A percentile compares a stretch with the other conserved stretches of the same genome.
Conservation (phyloP, 1,140 invertebrate genomes). For the Eupristina koningsbergeri region DNA sequence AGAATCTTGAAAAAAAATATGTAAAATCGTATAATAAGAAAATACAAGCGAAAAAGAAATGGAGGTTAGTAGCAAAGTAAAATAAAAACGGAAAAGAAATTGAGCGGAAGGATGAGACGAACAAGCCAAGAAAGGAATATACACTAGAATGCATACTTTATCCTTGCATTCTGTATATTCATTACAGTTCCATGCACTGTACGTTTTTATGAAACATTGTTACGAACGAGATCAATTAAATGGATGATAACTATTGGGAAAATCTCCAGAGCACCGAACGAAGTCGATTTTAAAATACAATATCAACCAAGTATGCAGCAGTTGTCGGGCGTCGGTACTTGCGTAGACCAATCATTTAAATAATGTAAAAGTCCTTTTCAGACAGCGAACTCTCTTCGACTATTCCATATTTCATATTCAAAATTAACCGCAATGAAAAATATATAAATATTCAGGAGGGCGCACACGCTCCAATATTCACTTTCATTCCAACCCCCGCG, state of each 20-base stretch:
- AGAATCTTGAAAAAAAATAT: conserved; percentile 8
- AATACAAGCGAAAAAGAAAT: conserved; percentile 44
- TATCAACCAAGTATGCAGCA: too few species aligned
- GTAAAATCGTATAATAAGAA: too few species aligned
- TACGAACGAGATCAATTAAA: not conserved
- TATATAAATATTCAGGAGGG: not conserved
- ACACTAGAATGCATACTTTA: too few species aligned
- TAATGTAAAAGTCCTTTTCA: not conserved
- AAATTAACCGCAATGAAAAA: not conserved
- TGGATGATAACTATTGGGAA: not conserved
- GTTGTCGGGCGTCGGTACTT: too few species aligned
- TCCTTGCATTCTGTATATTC: too few species aligned
- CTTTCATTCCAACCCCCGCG: not conserved
- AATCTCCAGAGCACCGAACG: not conserved
- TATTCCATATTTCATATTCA: not conserved
- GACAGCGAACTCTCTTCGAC: not conserved
- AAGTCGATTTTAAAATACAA: not conserved
- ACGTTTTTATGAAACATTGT: too few species aligned
- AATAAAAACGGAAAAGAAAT: not conserved
- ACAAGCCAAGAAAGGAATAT: not conserved
- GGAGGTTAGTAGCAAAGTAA: not conserved
- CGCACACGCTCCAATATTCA: not conserved
- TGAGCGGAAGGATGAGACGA: not conserved
- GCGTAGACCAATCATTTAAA: not conserved
- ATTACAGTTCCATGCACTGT: too few species aligned